Percentiles rank a stretch among this genome's conserved stretches.
Conservation (phyloP, 2,113 vertebrate genomes). For the Rhinoderma darwinii region DNA sequence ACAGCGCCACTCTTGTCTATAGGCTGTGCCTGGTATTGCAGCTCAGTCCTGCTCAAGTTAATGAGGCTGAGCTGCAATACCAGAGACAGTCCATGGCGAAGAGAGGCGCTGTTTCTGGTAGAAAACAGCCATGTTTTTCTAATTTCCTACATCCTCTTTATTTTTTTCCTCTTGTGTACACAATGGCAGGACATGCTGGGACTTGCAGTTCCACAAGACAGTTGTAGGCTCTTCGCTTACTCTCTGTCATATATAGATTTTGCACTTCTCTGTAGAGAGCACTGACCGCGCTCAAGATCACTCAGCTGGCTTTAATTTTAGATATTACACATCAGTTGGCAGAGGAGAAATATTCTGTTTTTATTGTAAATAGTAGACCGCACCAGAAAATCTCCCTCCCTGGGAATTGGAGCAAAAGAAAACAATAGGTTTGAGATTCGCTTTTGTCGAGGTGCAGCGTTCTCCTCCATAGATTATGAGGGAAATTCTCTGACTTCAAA, state of each 20-base stretch:
- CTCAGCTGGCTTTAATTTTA: conserved; percentile 49
- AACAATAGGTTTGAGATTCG: conserved; percentile 64
- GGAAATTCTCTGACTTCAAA: not conserved
- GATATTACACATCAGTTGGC: conserved; percentile 45
- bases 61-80: no score
- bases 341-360: conserved; percentile 33
- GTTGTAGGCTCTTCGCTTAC: no score
- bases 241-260: no score
- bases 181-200: no score
- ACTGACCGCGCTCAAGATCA: conserved; percentile 8
- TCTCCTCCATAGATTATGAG: not conserved
- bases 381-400: conserved; percentile 1
- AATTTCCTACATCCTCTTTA: no score
- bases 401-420: conserved; percentile 65
- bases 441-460: conserved; percentile 26
- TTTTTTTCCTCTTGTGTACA: not conserved
- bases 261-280: not conserved
- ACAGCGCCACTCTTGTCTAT: no score
- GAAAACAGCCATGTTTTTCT: not conserved
- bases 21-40: no score
- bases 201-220: no score
- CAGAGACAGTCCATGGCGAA: no score
- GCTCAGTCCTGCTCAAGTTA: no score
- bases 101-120: not conserved
- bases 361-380: conserved; percentile 47